A percentile compares a stretch with the other conserved stretches of the same genome.
Conservation (phyloP, 2,888 invertebrate species). For the Thereva nobilitata region DNA sequence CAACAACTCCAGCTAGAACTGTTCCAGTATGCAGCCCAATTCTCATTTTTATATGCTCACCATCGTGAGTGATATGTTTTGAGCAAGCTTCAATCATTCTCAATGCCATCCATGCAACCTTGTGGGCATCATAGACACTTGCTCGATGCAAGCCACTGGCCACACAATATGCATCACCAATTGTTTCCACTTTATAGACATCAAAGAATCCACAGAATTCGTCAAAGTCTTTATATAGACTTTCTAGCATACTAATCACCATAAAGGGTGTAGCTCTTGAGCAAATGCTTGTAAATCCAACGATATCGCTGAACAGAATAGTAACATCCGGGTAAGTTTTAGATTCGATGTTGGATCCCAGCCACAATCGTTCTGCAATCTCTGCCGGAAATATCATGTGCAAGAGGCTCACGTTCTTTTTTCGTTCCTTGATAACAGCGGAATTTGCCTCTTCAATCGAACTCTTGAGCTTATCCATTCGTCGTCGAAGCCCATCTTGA, state of each 20-base stretch:
- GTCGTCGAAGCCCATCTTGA: slow-evolving; percentile 86
- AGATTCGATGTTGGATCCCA: slow-evolving; percentile 89
- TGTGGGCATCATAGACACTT: slow-evolving; percentile 86
- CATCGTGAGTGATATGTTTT: slow-evolving; percentile 86
- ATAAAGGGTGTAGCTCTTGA: slow-evolving; percentile 93
- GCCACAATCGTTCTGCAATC: slow-evolving; percentile 91
- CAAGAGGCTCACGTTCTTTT: slow-evolving; percentile 91
- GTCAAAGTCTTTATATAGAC: slow-evolving; percentile 91
- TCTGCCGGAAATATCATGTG: slow-evolving; percentile 94
- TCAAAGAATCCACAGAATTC: slow-evolving; percentile 89
- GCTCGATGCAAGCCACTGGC: slow-evolving; percentile 89
- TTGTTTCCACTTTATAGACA: slow-evolving; percentile 97
- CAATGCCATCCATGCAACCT: slow-evolving; percentile 95
- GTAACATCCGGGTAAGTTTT: slow-evolving; percentile 92
- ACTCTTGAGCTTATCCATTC: slow-evolving; percentile 93
- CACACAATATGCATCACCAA: slow-evolving; percentile 95
- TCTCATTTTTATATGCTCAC: slow-evolving; percentile 92
- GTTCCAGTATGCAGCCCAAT: slow-evolving; percentile 94
- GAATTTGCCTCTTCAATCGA: slow-evolving; percentile 91
- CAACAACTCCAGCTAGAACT: slow-evolving; percentile 91
- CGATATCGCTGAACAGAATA: slow-evolving; percentile 95
- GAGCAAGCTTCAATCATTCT: slow-evolving; percentile 92
- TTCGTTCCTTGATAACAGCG: slow-evolving; percentile 89
- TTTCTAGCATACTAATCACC: slow-evolving; percentile 93
- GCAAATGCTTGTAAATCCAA: slow-evolving; percentile 95